Base-by-base conservation (phyloP, 2,888 invertebrate genomes). In the Machimus atricapillus region DNA sequence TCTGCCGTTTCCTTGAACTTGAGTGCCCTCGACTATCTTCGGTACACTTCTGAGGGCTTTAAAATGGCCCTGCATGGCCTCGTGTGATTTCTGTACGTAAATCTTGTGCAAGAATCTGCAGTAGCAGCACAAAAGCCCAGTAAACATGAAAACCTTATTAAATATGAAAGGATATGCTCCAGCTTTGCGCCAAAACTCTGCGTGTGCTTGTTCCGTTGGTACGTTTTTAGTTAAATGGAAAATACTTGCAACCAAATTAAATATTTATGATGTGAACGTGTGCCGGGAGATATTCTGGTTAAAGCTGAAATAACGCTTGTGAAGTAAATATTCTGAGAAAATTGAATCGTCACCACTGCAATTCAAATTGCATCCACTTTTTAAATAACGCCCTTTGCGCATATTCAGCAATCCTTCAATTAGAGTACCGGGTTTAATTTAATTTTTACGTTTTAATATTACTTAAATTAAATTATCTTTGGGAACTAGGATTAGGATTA, bases 141-240 rank as follows among this genome's bases (percentile, higher is more conserved):
- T 40, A 52, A 66, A 34, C 81, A 81, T 81, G 56, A 27, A 81
- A 81, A 81, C 81, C 81, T 81, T 81, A 81, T 81, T 81, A 81
- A 81, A 56, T 81, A 81, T 81, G 14, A 56, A 81, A 81, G 81
- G 46, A 81, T 56, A 52, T 52, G 27, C n/a, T 81, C 52, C 14
- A 56, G 81, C 81, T 52, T 78, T 78, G 78, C 46, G 23, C 78
- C 46, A 78, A 78, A 78, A 52, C 81, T 46, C n/a, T 46, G 81
- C 52, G 81, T 52, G 81, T 23, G 34, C n/a, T n/a, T 37, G 12
- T n/a, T 27, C 37, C n/a, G 81, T 52, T 43, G n/a, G 37, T 81
- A 81, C 81, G 43, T 81, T 81, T 78, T 81, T 81, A 81, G 52
- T 81, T 81, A 81, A 81, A 81, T 81, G 81, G 81, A 52, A 81